Percentiles rank a stretch among this genome's conserved stretches.
phyloP scores from a whole-genome alignment of 2,888 invertebrate species.

The Callyntrura guangdongensis region DNA sequence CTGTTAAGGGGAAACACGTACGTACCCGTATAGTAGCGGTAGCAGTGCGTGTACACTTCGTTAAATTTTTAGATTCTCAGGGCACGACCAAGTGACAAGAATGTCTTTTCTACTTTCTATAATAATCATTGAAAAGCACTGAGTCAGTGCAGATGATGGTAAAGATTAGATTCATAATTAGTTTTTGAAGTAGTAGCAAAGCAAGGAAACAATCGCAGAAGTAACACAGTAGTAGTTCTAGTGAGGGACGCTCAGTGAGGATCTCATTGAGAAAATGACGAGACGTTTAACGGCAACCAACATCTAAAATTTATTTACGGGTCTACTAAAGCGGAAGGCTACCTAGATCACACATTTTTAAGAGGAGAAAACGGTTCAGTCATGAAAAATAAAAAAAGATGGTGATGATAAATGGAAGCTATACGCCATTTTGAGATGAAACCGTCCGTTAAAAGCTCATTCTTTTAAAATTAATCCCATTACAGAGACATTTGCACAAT shows the following conservation, averaged over 20 bases:
- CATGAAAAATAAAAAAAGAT: background rate
- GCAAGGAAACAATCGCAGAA: background rate
- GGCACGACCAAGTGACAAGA: background rate
- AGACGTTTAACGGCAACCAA: background rate
- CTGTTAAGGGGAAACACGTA: too few relatives aligned
- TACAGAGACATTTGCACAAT: slow-evolving; percentile 38
- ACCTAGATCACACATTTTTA: background rate
- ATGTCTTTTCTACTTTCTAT: slow-evolving; percentile 52
- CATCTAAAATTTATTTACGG: slow-evolving; percentile 42
- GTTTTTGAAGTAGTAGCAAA: background rate
- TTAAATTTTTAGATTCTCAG: background rate
- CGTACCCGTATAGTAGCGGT: too few relatives aligned
- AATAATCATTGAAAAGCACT: slow-evolving; percentile 4
- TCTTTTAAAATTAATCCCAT: slow-evolving; percentile 32
- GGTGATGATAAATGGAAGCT: background rate
- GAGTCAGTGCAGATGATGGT: background rate
- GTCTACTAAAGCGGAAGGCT: background rate
- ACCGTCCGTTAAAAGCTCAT: background rate
- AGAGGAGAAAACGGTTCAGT: slow-evolving; percentile 4
- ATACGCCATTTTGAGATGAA: slow-evolving; percentile 19
- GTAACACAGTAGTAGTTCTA: background rate
- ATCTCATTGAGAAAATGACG: slow-evolving; percentile 35
- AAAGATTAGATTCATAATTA: slow-evolving; percentile 33
- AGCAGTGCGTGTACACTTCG: too few relatives aligned
- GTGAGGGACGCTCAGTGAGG: background rate